Conservation (phyloP, 1,140 invertebrate genomes). For the Philopotamus ludificatus region DNA sequence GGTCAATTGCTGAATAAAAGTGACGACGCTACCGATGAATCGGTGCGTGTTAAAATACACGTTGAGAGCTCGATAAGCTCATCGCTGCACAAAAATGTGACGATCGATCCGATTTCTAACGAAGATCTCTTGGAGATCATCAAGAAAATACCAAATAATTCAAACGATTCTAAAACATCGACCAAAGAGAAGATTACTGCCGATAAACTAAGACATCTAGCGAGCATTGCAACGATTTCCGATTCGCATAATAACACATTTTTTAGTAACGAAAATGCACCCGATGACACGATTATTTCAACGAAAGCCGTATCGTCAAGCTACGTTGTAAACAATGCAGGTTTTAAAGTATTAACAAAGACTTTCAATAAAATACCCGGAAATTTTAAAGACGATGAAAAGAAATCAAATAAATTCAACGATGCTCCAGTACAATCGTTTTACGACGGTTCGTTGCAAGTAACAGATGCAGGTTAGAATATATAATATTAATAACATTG, state of each 20-base stretch:
- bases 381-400: constrained; percentile 51
- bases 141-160: constrained; percentile 20
- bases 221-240: constrained; percentile 54
- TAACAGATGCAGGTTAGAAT: constrained; percentile 29
- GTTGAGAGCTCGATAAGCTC: constrained; percentile 26
- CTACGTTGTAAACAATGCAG: constrained; percentile 62
- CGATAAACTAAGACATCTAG: constrained; percentile 55
- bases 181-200: constrained; percentile 44
- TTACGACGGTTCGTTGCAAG: constrained; percentile 39
- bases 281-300: constrained; percentile 54
- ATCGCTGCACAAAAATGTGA: not conserved
- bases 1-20: constrained; percentile 11
- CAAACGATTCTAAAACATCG: not conserved
- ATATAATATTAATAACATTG: not conserved
- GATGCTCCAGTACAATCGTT: too few relatives aligned
- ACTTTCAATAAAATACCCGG: constrained; percentile 60
- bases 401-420: constrained; percentile 47
- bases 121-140: constrained; percentile 32
- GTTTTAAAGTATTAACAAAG: constrained; percentile 66
- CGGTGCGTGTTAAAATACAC: constrained; percentile 20
- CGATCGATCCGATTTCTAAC: constrained; percentile 16
- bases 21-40: not conserved
- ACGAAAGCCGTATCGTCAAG: constrained; percentile 59
- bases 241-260: constrained; percentile 53
- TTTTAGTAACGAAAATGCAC: constrained; percentile 45